phyloP scores from a whole-genome alignment of 2,113 vertebrate species.

The Forbesichthys agassizii region DNA sequence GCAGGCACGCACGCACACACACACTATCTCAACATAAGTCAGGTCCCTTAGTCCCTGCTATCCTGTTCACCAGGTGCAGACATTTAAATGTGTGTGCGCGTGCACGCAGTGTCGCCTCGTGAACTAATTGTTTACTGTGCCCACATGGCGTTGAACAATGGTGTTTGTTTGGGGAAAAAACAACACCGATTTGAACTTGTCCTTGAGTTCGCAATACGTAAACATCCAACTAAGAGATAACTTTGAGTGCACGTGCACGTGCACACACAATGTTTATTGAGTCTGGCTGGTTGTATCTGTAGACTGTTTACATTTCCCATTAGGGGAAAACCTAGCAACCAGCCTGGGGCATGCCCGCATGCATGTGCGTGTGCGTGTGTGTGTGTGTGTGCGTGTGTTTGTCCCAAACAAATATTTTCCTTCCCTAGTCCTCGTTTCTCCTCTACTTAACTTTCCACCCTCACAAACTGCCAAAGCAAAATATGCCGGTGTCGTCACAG shows the following conservation, averaged over 20 bases:
- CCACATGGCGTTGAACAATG: slow-evolving; percentile 45
- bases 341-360: slow-evolving; percentile 1
- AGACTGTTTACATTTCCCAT: slow-evolving; percentile 45
- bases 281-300: slow-evolving; percentile 32
- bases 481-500: neutral
- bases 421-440: slow-evolving; percentile 38
- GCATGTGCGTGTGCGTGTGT: slow-evolving; percentile 2
- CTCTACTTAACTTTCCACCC: neutral
- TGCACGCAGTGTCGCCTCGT: slow-evolving; percentile 2
- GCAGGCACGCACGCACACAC: slow-evolving; percentile 14
- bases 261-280: slow-evolving; percentile 12
- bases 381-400: neutral
- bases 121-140: slow-evolving; percentile 2
- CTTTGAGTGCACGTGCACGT: neutral
- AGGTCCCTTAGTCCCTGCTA: slow-evolving; percentile 63
- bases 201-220: slow-evolving; percentile 15
- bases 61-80: slow-evolving; percentile 71
- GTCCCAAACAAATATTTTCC: slow-evolving; percentile 30
- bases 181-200: slow-evolving; percentile 1
- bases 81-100: slow-evolving; percentile 47
- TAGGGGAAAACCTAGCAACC: slow-evolving; percentile 40
- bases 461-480: neutral
- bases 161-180: slow-evolving; percentile 1
- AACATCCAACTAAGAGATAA: slow-evolving; percentile 4
- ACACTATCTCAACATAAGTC: slow-evolving; percentile 43